Percentiles rank a stretch among this genome's conserved stretches.
Conservation (phyloP, 2,888 invertebrate species). For the Loripinus fragilis region DNA sequence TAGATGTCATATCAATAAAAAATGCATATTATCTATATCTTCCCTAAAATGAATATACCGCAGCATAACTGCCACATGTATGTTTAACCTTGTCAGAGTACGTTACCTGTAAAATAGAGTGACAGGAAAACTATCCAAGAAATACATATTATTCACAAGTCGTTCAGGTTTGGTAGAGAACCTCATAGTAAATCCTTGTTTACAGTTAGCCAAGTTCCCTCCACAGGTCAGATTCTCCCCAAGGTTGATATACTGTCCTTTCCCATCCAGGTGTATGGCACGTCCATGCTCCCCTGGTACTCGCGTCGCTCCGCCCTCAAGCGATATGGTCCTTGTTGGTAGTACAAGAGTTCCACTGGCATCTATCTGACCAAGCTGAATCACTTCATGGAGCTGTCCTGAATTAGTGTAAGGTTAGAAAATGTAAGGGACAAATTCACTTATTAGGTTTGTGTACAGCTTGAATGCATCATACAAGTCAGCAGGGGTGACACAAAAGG, state of each 20-base stretch:
- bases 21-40: too few species aligned
- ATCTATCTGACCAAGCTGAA: conserved; percentile 51
- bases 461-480: too few species aligned
- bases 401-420: not conserved
- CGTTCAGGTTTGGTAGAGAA: conserved; percentile 71
- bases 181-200: conserved; percentile 78
- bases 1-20: too few species aligned
- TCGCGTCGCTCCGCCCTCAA: conserved; percentile 61
- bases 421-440: too few species aligned
- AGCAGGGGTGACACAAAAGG: too few species aligned
- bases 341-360: conserved; percentile 46
- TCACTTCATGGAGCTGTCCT: conserved; percentile 52
- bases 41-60: too few species aligned
- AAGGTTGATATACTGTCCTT: conserved; percentile 78
- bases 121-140: conserved; percentile 79
- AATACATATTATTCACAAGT: conserved; percentile 76
- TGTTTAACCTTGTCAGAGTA: too few species aligned
- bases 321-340: conserved; percentile 64
- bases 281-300: conserved; percentile 60
- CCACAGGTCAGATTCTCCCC: conserved; percentile 78
- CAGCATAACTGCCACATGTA: too few species aligned
- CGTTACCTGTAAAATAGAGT: conserved; percentile 76
- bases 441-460: too few species aligned
- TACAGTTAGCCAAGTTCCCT: conserved; percentile 79
- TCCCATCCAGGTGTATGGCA: conserved; percentile 74